Evolutionary conservation across 2,888 invertebrate species (phyloP).

Genomic region (Lepetodrilus schrolli): DNA sequence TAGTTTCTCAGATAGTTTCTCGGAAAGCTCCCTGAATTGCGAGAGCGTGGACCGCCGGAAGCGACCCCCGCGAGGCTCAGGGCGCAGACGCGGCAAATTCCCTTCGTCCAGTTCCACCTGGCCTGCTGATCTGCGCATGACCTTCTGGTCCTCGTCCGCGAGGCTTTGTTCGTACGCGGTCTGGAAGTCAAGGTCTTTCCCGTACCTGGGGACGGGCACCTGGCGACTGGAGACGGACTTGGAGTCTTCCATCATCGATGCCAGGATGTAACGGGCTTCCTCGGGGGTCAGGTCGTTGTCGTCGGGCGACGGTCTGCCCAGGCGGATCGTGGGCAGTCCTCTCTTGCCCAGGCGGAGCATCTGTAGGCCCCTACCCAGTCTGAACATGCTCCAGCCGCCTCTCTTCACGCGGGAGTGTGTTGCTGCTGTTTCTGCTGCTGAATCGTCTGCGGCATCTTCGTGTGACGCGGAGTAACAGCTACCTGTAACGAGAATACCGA

Average conservation of each 20-base stretch:
- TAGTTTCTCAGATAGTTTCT: slow-evolving; percentile 8
- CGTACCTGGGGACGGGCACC: slow-evolving; percentile 36
- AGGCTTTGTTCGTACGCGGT: neutral
- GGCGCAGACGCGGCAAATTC: neutral
- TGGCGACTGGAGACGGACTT: slow-evolving; percentile 21
- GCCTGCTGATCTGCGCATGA: neutral
- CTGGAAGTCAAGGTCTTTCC: slow-evolving; percentile 27
- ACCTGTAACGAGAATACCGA: neutral
- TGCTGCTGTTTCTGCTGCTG: neutral
- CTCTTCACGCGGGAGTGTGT: slow-evolving; percentile 22
- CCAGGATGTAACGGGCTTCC: neutral
- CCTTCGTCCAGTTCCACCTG: neutral
- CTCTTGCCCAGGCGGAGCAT: slow-evolving; percentile 45
- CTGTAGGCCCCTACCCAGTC: slow-evolving; percentile 39
- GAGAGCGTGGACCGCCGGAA: neutral
- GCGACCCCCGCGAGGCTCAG: neutral
- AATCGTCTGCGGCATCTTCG: neutral
- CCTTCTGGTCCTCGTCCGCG: neutral
- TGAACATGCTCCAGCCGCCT: slow-evolving; percentile 38
- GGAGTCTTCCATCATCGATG: slow-evolving; percentile 13
- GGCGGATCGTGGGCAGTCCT: neutral
- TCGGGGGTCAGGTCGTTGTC: slow-evolving; percentile 22
- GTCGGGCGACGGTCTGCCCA: neutral
- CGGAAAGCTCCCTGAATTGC: neutral
- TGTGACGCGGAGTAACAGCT: neutral